Percentiles rank a stretch among this genome's conserved stretches.
phyloP scores from a whole-genome alignment of 92 coral and sea anemone genomes.

The Anthopleura xanthogrammica region DNA sequence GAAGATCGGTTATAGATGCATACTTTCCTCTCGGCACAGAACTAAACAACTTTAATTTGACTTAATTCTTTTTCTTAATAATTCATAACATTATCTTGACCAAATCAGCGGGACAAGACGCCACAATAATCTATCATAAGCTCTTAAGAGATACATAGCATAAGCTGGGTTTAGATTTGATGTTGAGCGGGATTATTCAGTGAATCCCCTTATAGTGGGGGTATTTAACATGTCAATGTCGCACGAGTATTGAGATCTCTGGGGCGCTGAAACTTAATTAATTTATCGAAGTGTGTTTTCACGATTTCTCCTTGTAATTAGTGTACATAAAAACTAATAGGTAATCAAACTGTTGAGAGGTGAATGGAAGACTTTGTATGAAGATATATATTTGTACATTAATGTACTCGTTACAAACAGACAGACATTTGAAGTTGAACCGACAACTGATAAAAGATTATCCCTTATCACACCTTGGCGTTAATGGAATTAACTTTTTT shows the following conservation, averaged over 20 bases:
- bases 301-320: background rate
- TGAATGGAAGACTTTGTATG: background rate
- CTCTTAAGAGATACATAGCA: background rate
- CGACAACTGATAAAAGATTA: background rate
- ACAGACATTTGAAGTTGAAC: background rate
- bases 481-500: conserved; percentile 6
- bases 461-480: conserved; percentile 3
- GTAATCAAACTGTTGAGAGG: background rate
- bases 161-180: background rate
- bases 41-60: background rate
- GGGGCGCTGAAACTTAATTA: background rate
- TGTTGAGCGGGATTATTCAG: background rate
- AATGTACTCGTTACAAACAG: background rate
- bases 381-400: background rate
- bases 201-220: background rate
- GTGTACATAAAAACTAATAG: background rate
- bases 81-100: background rate
- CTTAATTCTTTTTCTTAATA: background rate
- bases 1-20: background rate
- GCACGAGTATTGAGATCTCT: background rate
- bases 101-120: background rate
- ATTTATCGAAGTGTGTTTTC: background rate
- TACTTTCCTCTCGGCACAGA: too few relatives aligned
- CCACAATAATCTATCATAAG: background rate
- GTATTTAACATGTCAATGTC: background rate